phyloP scores from a whole-genome alignment of 1,140 invertebrate genomes.

The Papilio polytes region DNA sequence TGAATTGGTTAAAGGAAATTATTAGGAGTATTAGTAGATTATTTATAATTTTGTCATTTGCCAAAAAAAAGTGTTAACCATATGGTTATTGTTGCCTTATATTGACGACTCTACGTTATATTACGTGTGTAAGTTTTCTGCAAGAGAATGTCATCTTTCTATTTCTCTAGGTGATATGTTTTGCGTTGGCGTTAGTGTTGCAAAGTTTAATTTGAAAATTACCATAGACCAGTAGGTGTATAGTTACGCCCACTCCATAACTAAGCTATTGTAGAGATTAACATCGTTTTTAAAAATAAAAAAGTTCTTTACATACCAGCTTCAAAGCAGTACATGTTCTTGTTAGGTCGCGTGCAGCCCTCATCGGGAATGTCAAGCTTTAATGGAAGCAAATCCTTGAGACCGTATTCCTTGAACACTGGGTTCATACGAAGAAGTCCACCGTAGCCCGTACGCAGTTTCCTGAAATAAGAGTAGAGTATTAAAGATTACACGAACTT shows the following conservation, averaged over 20 bases:
- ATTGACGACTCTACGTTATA: too few relatives aligned
- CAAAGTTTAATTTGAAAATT: background rate
- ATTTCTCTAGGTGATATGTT: background rate
- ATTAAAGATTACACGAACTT: too few relatives aligned
- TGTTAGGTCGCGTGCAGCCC: slow-evolving; percentile 95
- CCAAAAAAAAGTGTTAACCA: too few relatives aligned
- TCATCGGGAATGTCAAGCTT: slow-evolving; percentile 96
- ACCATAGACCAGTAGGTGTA: background rate
- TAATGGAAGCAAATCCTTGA: slow-evolving; percentile 95
- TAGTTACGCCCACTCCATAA: background rate
- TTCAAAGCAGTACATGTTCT: slow-evolving; percentile 96
- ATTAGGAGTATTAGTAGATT: too few relatives aligned
- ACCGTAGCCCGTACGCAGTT: slow-evolving; percentile 90
- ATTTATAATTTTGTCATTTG: too few relatives aligned
- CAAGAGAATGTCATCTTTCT: slow-evolving; percentile 16
- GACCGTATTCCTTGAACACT: slow-evolving; percentile 93
- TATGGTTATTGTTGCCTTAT: too few relatives aligned
- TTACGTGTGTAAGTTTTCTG: too few relatives aligned
- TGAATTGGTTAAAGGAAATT: too few relatives aligned
- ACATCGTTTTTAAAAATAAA: slow-evolving; percentile 13
- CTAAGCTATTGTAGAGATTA: background rate
- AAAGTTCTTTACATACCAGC: slow-evolving; percentile 85
- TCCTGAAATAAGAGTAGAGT: slow-evolving; percentile 78
- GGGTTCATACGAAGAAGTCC: slow-evolving; percentile 94
- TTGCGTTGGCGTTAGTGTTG: background rate